Percentiles rank a stretch among this genome's conserved stretches.
These are phyloP conservation scores for Tringa solitaria DNA, from an alignment of 2,113 vertebrate species.

Conservation along the genomic window DNA sequence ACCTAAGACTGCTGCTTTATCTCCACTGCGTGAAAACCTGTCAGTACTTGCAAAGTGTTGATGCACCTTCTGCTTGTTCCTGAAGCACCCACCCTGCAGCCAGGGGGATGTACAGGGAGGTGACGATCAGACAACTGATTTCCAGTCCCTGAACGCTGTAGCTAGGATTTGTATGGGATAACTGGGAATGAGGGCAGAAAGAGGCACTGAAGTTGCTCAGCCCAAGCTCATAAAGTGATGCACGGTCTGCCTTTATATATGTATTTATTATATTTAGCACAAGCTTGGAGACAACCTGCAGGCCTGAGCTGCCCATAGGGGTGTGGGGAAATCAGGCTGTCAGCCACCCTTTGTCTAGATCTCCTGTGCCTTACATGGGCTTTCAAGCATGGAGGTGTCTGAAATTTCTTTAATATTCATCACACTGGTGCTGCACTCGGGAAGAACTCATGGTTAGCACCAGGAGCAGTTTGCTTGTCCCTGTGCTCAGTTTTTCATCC, in stretches of 20 bases:
- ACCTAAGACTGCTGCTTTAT: neutral
- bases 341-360: neutral
- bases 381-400: neutral
- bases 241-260: neutral
- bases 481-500: neutral
- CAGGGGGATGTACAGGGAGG: neutral
- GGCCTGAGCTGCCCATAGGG: neutral
- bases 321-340: neutral
- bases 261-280: neutral
- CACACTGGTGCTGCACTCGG: neutral
- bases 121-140: neutral
- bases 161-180: neutral
- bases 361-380: accelerated
- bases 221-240: neutral
- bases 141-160: neutral
- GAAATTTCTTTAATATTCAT: neutral
- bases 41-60: neutral
- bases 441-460: neutral
- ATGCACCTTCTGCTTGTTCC: neutral
- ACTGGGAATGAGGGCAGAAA: neutral
- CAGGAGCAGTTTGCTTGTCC: neutral
- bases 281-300: neutral
- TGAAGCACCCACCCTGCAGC: neutral
- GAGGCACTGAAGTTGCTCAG: neutral
- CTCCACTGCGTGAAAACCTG: neutral